A percentile compares a stretch with the other conserved stretches of the same genome.
phyloP scores from a whole-genome alignment of 1,140 invertebrate genomes.

The Cydia amplana region DNA sequence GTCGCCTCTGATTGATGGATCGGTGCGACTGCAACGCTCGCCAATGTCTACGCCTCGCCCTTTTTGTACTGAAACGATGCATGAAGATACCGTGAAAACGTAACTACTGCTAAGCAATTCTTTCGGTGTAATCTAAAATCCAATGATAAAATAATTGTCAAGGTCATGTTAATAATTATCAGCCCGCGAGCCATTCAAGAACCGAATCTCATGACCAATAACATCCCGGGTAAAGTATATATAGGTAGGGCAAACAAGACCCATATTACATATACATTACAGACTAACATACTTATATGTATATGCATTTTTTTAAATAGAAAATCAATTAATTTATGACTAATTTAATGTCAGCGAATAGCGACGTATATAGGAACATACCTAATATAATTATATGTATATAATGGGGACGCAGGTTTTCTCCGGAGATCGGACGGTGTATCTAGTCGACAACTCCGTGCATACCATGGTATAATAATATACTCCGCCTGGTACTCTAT shows the following conservation, averaged over 20 bases:
- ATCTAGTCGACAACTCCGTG: conserved; percentile 64
- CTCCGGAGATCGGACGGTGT: conserved; percentile 59
- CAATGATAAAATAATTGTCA: too few species aligned
- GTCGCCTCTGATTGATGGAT: conserved; percentile 70
- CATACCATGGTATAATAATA: too few species aligned
- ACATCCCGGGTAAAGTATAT: too few species aligned
- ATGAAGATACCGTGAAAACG: not conserved
- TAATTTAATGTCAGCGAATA: conserved; percentile 59
- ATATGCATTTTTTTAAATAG: conserved; percentile 54
- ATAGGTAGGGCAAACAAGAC: too few species aligned
- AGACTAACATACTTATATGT: too few species aligned
- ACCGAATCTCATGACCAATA: too few species aligned
- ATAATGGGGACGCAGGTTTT: conserved; percentile 68
- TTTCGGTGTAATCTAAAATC: too few species aligned
- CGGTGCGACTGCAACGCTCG: conserved; percentile 50
- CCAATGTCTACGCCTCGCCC: conserved; percentile 41
- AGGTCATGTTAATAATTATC: too few species aligned
- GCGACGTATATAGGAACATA: conserved; percentile 36
- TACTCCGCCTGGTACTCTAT: too few species aligned
- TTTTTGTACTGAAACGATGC: conserved; percentile 24
- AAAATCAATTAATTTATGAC: conserved; percentile 63
- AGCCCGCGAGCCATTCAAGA: too few species aligned
- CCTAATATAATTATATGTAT: conserved; percentile 32
- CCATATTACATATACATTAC: too few species aligned
- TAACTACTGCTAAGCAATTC: not conserved